These are phyloP conservation scores for Colius striatus DNA, from an alignment of 2,113 vertebrate species.

Conservation along the genomic window DNA sequence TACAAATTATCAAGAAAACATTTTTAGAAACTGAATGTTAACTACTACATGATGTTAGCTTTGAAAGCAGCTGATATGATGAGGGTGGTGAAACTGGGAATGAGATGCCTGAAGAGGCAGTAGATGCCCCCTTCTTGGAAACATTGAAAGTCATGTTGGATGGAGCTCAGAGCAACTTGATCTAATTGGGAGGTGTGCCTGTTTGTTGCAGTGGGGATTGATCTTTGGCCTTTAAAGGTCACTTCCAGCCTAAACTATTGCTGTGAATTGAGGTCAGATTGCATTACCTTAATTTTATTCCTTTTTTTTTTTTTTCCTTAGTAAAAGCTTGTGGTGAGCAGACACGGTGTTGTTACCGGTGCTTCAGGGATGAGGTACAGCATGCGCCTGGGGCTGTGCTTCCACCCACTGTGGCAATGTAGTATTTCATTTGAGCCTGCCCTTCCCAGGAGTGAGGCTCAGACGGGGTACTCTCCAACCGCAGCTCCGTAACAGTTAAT, in stretches of 20 bases:
- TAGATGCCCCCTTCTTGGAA: background rate
- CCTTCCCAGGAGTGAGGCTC: background rate
- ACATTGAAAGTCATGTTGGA: accelerated
- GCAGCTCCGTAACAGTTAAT: background rate
- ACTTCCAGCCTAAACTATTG: background rate
- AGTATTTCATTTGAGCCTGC: background rate
- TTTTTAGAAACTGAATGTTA: background rate
- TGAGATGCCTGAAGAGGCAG: accelerated
- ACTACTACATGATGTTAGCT: background rate
- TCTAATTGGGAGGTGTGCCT: too few species aligned
- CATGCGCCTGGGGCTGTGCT: accelerated
- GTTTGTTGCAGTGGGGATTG: accelerated
- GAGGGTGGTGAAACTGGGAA: background rate
- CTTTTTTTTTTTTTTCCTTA: too few species aligned
- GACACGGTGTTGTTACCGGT: accelerated
- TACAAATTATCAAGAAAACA: background rate
- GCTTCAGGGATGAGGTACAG: too few species aligned
- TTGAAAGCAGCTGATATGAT: background rate
- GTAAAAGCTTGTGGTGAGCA: accelerated
- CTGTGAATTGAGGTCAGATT: background rate
- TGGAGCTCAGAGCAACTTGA: background rate
- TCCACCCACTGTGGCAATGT: accelerated
- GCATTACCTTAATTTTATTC: background rate
- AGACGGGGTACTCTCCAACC: background rate
- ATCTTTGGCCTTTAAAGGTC: background rate